Percentiles rank a stretch among this genome's conserved stretches.
Evolutionary conservation across 1,140 invertebrate genomes (phyloP).

Genomic region (Elymnias hypermnestra): DNA sequence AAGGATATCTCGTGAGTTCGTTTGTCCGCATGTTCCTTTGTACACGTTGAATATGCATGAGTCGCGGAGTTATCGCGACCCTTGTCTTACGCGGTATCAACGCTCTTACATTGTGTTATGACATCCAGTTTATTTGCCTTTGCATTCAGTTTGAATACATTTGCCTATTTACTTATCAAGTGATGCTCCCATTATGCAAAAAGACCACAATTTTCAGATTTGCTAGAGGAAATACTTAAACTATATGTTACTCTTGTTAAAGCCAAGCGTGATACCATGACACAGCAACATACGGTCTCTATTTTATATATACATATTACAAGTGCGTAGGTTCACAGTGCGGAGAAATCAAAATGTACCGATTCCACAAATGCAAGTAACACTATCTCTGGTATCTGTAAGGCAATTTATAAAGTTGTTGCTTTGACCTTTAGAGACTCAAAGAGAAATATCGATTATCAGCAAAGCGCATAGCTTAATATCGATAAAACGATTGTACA

Average conservation of each 20-base stretch:
- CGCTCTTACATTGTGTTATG: constrained; percentile 31
- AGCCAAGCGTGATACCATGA: no score
- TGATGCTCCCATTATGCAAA: no score
- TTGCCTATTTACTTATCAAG: no score
- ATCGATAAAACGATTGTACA: constrained; percentile 2
- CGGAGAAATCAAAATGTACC: neutral
- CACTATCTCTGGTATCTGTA: neutral
- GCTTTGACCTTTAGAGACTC: constrained; percentile 2
- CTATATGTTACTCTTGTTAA: no score
- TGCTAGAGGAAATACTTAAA: no score
- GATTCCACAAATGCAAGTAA: neutral
- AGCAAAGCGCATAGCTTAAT: constrained; percentile 1
- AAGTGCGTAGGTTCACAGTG: no score
- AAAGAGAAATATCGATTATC: constrained; percentile 6
- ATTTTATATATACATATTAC: no score
- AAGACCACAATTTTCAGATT: no score
- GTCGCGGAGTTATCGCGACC: constrained; percentile 30
- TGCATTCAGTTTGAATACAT: constrained; percentile 1
- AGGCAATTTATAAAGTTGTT: constrained; percentile 1
- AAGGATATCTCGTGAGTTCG: constrained; percentile 42
- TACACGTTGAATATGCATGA: constrained; percentile 57
- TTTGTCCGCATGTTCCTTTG: constrained; percentile 35
- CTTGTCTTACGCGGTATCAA: constrained; percentile 42
- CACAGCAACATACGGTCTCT: no score
- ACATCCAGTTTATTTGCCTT: constrained; percentile 16